Conservation (phyloP, 2,797 vertebrate genomes). For the Orestias chungarensis region DNA sequence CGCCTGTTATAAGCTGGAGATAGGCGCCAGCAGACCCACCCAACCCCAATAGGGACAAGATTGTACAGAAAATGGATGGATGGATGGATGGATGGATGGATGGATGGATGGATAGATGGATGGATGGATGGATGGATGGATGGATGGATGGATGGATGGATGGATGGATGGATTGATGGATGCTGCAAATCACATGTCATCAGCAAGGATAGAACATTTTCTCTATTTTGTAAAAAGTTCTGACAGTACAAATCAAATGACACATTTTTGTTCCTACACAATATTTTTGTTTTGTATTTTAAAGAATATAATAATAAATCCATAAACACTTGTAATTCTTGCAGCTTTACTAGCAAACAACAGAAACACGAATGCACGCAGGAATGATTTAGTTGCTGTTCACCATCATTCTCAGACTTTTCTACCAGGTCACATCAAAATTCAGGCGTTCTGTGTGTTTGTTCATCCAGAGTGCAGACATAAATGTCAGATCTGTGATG, state of each 20-base stretch:
- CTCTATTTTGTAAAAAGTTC: not conserved
- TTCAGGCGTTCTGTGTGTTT: slow-evolving; percentile 21
- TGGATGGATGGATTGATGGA: too few relatives aligned
- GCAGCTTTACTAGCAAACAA: not conserved
- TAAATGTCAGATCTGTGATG: slow-evolving; percentile 32
- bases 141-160: too few relatives aligned
- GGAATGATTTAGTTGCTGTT: slow-evolving; percentile 12
- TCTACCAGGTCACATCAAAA: slow-evolving; percentile 15
- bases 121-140: too few relatives aligned
- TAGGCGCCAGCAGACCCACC: too few relatives aligned
- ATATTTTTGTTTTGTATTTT: not conserved
- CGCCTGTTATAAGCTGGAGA: too few relatives aligned
- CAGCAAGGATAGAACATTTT: not conserved
- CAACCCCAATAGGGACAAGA: too few relatives aligned
- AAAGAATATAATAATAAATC: not conserved
- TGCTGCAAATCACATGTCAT: not conserved
- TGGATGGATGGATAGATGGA: too few relatives aligned
- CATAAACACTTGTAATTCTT: slow-evolving; percentile 1
- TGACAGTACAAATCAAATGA: not conserved
- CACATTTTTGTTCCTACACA: slow-evolving; percentile 1
- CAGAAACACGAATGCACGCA: slow-evolving; percentile 18
- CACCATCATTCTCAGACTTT: slow-evolving; percentile 17
- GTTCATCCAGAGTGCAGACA: slow-evolving; percentile 15
- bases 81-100: too few relatives aligned
- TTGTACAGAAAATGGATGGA: too few relatives aligned